phyloP scores from a whole-genome alignment of 1,140 invertebrate genomes.

The Aphis gossypii region DNA sequence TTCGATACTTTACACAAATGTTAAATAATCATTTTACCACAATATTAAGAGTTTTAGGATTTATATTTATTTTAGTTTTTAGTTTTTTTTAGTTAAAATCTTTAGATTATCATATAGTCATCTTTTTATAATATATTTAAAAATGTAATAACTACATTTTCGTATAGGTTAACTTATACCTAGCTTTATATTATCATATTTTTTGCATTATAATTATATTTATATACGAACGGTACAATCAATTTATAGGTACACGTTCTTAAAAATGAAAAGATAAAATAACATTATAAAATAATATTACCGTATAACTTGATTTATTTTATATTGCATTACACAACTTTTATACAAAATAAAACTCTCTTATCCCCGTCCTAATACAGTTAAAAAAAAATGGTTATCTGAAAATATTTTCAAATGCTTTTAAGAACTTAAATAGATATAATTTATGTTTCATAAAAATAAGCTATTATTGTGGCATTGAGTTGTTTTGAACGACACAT shows the following conservation, averaged over 20 bases:
- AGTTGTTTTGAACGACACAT: constrained; percentile 14
- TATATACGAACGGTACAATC: background rate
- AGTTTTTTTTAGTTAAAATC: too few species aligned
- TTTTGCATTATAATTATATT: background rate
- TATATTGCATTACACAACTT: constrained; percentile 23
- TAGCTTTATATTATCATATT: background rate
- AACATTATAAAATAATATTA: background rate
- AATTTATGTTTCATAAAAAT: constrained; percentile 32
- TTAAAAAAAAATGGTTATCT: constrained; percentile 28
- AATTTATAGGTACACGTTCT: background rate
- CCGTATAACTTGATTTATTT: constrained; percentile 1
- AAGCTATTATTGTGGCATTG: background rate
- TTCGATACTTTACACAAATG: too few species aligned
- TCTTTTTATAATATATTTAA: background rate
- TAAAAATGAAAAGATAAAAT: background rate
- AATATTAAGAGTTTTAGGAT: too few species aligned
- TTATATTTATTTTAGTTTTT: too few species aligned
- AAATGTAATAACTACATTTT: background rate
- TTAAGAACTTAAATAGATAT: constrained; percentile 39
- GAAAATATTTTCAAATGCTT: constrained; percentile 51
- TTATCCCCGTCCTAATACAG: background rate
- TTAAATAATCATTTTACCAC: too few species aligned
- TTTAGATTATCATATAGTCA: background rate
- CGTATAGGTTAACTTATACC: background rate
- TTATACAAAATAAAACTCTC: constrained; percentile 2